A percentile compares a stretch with the other conserved stretches of the same genome.
Evolutionary conservation across 2,797 vertebrate genomes (phyloP).

Genomic region (Gadopsis bispinosus): DNA sequence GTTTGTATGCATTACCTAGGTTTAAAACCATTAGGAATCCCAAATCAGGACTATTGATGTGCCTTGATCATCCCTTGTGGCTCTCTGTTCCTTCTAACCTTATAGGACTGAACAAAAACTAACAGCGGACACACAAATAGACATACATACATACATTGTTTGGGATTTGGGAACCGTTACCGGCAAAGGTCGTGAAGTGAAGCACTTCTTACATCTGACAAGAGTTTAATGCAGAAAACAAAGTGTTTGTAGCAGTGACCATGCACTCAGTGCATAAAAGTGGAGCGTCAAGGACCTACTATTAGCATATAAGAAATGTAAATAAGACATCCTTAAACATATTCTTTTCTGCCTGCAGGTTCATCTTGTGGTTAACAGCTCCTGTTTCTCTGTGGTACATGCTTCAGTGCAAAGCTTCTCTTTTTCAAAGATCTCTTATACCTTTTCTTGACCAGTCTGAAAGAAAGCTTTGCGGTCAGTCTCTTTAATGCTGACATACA

Average conservation of each 20-base stretch:
- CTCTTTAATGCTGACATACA: not conserved
- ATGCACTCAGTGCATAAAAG: not conserved
- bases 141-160: not conserved
- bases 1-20: not conserved
- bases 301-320: not conserved
- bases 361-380: not conserved
- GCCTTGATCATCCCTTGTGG: not conserved
- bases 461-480: not conserved
- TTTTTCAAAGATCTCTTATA: not conserved
- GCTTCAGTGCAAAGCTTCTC: not conserved
- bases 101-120: not conserved
- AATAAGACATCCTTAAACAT: not conserved
- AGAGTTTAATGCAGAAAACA: not conserved
- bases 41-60: conserved; percentile 24
- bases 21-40: conserved; percentile 8
- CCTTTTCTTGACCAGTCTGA: not conserved
- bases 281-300: not conserved
- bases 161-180: not conserved
- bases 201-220: not conserved
- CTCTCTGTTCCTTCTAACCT: not conserved
- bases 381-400: not conserved
- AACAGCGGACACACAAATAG: not conserved
- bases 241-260: not conserved
- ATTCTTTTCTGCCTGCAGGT: not conserved
- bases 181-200: conserved; percentile 1